Evolutionary conservation across 1,140 invertebrate species (phyloP).

Genomic region (Drosophila elegans): DNA sequence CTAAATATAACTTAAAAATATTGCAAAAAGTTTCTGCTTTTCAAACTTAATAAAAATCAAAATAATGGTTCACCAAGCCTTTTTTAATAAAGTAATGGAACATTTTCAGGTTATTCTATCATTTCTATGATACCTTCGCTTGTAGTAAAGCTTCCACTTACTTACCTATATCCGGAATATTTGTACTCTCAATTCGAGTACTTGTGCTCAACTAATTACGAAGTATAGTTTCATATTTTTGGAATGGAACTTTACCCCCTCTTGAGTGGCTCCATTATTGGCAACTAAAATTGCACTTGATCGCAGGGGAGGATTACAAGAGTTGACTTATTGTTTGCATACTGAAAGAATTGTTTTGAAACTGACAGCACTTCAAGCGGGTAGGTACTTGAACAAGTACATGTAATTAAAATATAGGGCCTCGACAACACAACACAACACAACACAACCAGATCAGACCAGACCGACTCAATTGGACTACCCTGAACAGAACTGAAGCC

Average conservation of each 20-base stretch:
- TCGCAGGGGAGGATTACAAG: slow-evolving; percentile 22
- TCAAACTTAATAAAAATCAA: no score
- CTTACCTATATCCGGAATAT: neutral
- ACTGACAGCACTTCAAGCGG: slow-evolving; percentile 31
- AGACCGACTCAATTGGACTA: neutral
- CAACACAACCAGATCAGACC: neutral
- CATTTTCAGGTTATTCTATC: no score
- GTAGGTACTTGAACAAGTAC: slow-evolving; percentile 43
- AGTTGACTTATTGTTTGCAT: slow-evolving; percentile 44
- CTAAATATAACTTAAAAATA: no score
- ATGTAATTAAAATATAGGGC: slow-evolving; percentile 72
- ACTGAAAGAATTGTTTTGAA: slow-evolving; percentile 28
- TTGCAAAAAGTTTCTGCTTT: no score
- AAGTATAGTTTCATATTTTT: neutral
- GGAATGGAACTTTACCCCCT: slow-evolving; percentile 20
- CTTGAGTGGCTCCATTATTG: neutral
- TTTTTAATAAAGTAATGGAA: no score
- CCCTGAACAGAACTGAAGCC: slow-evolving; percentile 4
- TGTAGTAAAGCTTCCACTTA: neutral
- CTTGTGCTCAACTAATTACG: slow-evolving; percentile 3
- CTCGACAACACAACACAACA: slow-evolving; percentile 17
- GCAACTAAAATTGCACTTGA: slow-evolving; percentile 29
- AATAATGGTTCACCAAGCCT: no score
- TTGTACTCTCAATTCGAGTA: slow-evolving; percentile 1
- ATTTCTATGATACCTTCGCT: no score